A percentile compares a stretch with the other conserved stretches of the same genome.
phyloP scores from a whole-genome alignment of 2,113 vertebrate species.

The Hyla sarda region DNA sequence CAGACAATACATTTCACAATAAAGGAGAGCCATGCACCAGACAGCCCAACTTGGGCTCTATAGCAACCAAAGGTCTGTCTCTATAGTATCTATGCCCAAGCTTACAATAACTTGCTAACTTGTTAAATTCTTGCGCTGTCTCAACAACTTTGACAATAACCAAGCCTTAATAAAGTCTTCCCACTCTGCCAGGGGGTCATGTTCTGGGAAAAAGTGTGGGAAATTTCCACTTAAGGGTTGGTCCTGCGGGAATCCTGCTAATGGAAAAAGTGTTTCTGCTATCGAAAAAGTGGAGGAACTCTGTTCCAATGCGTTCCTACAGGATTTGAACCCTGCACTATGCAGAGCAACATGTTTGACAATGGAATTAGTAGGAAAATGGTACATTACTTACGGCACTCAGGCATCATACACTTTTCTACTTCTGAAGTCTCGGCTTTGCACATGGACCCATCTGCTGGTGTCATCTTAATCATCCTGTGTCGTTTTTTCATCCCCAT shows the following conservation, averaged over 20 bases:
- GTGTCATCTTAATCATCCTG: constrained; percentile 94
- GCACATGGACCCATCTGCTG: constrained; percentile 92
- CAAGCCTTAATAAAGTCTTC: no score
- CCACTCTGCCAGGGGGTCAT: no score
- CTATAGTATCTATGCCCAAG: neutral
- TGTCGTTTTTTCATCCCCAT: constrained; percentile 89
- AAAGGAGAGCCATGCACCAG: no score
- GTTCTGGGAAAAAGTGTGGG: no score
- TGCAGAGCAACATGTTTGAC: neutral
- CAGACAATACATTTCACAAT: neutral
- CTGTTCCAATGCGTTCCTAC: no score
- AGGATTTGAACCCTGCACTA: no score
- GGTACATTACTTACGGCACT: constrained; percentile 88
- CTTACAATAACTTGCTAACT: neutral
- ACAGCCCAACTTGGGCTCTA: no score
- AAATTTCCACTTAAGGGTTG: no score
- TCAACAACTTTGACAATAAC: neutral
- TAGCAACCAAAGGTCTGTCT: neutral
- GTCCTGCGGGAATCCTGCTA: no score
- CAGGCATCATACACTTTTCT: constrained; percentile 98
- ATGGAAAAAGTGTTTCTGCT: no score
- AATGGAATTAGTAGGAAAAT: neutral
- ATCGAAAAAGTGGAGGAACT: no score
- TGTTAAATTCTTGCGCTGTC: neutral
- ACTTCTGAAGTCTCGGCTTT: constrained; percentile 89